A percentile compares a stretch with the other conserved stretches of the same genome.
Conservation (phyloP, 2,797 vertebrate genomes). For the Pangasius mekongensis region DNA sequence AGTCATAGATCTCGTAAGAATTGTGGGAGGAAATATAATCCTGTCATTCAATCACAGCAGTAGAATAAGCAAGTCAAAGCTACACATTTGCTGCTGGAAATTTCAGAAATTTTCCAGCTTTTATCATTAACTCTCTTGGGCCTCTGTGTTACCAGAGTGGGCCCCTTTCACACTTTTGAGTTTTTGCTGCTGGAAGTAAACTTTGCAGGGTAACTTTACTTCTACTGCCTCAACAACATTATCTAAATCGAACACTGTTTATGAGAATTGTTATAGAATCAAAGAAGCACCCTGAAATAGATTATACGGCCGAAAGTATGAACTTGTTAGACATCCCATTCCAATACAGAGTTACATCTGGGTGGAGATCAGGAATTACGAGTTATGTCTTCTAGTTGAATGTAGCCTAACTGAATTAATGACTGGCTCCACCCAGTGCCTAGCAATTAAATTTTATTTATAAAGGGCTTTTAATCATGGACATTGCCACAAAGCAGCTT, state of each 20-base stretch:
- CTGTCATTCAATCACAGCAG: not conserved
- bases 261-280: not conserved
- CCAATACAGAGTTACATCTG: too few species aligned
- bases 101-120: not conserved
- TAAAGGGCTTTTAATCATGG: too few species aligned
- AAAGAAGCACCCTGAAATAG: not conserved
- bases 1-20: not conserved
- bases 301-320: too few species aligned
- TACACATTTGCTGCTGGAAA: not conserved
- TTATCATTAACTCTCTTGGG: not conserved
- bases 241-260: not conserved
- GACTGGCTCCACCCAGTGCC: too few species aligned
- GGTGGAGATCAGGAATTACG: too few species aligned
- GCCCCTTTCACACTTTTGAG: not conserved
- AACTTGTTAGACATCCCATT: too few species aligned
- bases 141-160: not conserved
- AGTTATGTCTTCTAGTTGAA: too few species aligned
- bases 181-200: not conserved
- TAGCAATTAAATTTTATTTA: too few species aligned
- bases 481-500: too few species aligned
- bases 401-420: too few species aligned
- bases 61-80: not conserved
- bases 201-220: not conserved
- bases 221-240: not conserved
- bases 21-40: not conserved